phyloP scores from a whole-genome alignment of 2,888 invertebrate species.

The Lasioglossum pauxillum region DNA sequence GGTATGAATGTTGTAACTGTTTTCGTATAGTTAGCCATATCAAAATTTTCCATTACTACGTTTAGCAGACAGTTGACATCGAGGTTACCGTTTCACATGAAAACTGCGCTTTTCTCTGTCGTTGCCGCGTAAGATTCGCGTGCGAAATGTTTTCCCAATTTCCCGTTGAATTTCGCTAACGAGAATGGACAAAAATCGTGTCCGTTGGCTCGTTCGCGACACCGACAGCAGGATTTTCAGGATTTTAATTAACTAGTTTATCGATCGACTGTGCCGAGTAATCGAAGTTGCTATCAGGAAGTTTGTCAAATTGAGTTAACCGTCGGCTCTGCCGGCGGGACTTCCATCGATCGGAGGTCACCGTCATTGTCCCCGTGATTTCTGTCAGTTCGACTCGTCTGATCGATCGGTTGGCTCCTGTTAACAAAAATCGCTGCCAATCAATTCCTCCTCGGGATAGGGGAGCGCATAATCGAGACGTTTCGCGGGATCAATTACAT shows the following conservation, averaged over 20 bases:
- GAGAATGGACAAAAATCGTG: background rate
- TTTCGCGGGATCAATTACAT: constrained; percentile 53
- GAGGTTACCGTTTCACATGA: background rate
- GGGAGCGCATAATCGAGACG: constrained; percentile 43
- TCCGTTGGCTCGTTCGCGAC: background rate
- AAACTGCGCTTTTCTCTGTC: background rate
- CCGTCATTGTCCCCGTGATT: constrained; percentile 20
- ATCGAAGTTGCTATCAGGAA: constrained; percentile 35
- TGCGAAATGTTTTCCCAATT: background rate
- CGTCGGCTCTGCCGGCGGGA: constrained; percentile 6
- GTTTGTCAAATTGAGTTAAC: constrained; percentile 50
- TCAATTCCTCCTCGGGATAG: constrained; percentile 33
- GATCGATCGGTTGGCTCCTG: background rate
- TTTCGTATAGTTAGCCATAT: background rate
- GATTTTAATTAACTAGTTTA: constrained; percentile 32
- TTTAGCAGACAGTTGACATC: background rate
- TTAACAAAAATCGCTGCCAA: constrained; percentile 42
- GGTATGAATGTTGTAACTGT: too few species aligned
- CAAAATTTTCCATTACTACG: background rate
- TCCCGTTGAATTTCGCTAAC: background rate
- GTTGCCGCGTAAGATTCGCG: background rate
- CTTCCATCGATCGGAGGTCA: constrained; percentile 7
- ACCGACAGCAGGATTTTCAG: constrained; percentile 43
- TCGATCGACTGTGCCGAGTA: background rate
- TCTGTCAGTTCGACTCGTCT: constrained; percentile 26